Percentiles rank a stretch among this genome's conserved stretches.
phyloP scores from a whole-genome alignment of 53 echinoderm and acorn worm species.

The Actinopyga echinites region DNA sequence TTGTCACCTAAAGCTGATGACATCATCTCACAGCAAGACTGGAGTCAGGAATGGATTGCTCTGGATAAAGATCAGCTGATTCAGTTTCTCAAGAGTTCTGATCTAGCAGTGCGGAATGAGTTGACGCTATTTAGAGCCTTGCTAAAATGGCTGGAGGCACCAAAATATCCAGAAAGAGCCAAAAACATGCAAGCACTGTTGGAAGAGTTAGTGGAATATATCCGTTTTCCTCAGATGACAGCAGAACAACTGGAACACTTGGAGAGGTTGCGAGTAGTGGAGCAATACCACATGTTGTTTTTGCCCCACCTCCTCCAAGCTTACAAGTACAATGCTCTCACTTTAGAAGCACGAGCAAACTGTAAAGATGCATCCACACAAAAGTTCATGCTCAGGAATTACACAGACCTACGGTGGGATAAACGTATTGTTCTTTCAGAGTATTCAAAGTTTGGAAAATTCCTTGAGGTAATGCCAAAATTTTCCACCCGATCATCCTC shows the following conservation, averaged over 20 bases:
- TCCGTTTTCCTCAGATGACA: slow-evolving; percentile 96
- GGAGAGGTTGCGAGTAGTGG: slow-evolving; percentile 71
- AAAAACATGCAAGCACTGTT: slow-evolving; percentile 69
- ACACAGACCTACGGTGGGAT: slow-evolving; percentile 97
- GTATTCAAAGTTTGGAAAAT: slow-evolving; percentile 81
- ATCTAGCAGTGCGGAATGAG: slow-evolving; percentile 89
- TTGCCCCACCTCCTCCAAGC: slow-evolving; percentile 70
- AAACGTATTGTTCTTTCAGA: slow-evolving; percentile 84
- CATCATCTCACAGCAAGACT: slow-evolving; percentile 96
- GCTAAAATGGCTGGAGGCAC: slow-evolving; percentile 88
- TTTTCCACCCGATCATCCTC: slow-evolving; percentile 93
- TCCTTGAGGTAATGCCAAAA: slow-evolving; percentile 86
- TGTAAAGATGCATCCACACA: slow-evolving; percentile 69
- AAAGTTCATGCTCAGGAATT: slow-evolving; percentile 80
- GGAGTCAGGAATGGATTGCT: slow-evolving; percentile 91
- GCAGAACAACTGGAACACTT: slow-evolving; percentile 85
- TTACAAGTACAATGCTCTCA: slow-evolving; percentile 89
- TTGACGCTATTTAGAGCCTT: slow-evolving; percentile 83
- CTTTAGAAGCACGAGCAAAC: slow-evolving; percentile 65
- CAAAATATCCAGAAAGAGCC: slow-evolving; percentile 81
- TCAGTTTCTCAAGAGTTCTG: slow-evolving; percentile 93
- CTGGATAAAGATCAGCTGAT: slow-evolving; percentile 86
- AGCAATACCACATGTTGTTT: slow-evolving; percentile 70
- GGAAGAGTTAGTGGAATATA: slow-evolving; percentile 70
- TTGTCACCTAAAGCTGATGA: slow-evolving; percentile 97